These are phyloP conservation scores for Echinops telfairi DNA, from an alignment of 2,113 vertebrate genomes.

Conservation along the genomic window DNA sequence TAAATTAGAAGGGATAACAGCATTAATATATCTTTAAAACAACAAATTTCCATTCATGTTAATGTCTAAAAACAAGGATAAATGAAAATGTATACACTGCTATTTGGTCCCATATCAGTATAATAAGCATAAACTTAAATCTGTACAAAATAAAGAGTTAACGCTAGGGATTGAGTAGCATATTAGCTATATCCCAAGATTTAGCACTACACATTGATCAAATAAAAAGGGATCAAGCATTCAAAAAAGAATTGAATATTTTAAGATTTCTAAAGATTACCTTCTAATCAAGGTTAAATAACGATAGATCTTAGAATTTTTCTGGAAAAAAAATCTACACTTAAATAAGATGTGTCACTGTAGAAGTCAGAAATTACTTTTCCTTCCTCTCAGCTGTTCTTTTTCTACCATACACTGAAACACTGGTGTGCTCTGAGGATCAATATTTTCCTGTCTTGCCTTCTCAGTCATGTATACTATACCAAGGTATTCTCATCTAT, in stretches of 20 bases:
- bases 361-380: not conserved
- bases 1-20: not conserved
- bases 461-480: not conserved
- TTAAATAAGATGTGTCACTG: rapidly evolving
- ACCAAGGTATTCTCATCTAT: not conserved
- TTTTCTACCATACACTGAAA: not conserved
- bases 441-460: not conserved
- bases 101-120: not conserved
- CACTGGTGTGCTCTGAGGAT: not conserved
- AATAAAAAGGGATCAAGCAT: not conserved
- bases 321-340: not conserved
- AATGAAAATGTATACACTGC: not conserved
- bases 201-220: not conserved
- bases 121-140: not conserved
- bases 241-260: slow-evolving; percentile 2
- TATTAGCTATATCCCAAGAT: not conserved
- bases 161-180: too few species aligned
- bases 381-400: not conserved
- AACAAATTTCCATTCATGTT: not conserved
- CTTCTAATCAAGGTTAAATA: not conserved
- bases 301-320: not conserved
- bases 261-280: not conserved
- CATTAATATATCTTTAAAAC: not conserved
- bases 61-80: not conserved
- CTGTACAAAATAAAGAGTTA: not conserved